These are phyloP conservation scores for Dichetophora obliterata DNA, from an alignment of 2,888 invertebrate genomes.

Conservation along the genomic window DNA sequence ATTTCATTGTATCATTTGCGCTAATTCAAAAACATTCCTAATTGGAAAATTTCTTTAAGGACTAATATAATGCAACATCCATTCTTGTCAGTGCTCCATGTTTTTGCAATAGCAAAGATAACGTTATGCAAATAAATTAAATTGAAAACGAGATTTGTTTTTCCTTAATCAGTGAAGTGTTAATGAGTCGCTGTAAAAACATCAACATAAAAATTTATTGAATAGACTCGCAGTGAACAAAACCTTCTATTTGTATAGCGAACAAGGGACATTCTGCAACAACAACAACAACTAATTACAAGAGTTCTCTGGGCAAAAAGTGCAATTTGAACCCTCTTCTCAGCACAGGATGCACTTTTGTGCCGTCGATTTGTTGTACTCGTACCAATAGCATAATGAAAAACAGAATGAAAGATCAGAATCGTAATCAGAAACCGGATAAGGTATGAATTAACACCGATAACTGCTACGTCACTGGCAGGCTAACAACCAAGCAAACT, in stretches of 20 bases:
- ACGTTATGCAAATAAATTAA: constrained; percentile 6
- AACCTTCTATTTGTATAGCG: neutral
- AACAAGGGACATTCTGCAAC: constrained; percentile 6
- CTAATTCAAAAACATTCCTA: too few species aligned
- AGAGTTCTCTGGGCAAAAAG: neutral
- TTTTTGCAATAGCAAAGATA: neutral
- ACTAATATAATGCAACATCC: too few species aligned
- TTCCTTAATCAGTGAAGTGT: constrained; percentile 22
- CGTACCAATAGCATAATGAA: constrained; percentile 4
- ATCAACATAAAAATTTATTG: constrained; percentile 24
- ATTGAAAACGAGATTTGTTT: neutral
- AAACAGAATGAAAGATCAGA: neutral
- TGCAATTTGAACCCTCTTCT: constrained; percentile 23
- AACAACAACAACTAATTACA: constrained; percentile 19
- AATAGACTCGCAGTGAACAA: neutral
- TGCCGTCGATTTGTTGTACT: neutral
- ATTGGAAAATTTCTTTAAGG: too few species aligned
- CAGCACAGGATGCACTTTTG: constrained; percentile 27
- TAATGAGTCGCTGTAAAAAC: constrained; percentile 30
- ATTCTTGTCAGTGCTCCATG: neutral
- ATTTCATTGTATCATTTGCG: too few species aligned
- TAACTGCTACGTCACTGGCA: neutral
- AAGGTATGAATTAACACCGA: neutral
- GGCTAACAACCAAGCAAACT: neutral
- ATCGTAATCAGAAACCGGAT: neutral